Evolutionary conservation across 2,113 vertebrate species (phyloP), one percentile per base, ranked within the genome.

Genomic region (Gorilla gorilla): DNA sequence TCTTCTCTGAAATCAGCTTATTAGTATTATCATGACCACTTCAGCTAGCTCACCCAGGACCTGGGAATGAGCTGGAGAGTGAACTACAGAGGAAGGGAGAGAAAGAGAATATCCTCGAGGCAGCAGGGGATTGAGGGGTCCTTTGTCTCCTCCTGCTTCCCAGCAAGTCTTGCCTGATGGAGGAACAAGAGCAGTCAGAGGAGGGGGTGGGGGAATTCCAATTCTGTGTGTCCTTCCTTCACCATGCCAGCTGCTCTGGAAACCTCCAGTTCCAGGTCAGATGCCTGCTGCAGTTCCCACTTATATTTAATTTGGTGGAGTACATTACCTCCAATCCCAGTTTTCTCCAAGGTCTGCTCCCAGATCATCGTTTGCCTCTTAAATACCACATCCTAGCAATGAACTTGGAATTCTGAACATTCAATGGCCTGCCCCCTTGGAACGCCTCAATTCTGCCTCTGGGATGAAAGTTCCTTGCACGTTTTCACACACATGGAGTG

Each of bases 1-100:
- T 90, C 64, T 68, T 45, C 82, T 70, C 83, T 85, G 88, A 83
- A 95, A 87, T 96, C 90, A 95, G 80, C 92, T 89, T 78, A 93
- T 94, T 87, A 88, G 79, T 87, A 86, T 52, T 83, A 83, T 81
- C 72, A 81, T 66, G n/a, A n/a, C 75, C 73, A 79, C 73, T 94
- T 86, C 64, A 43, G 40, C 70, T 27, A 92, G 83, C 80, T 97
- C 87, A 40, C 64, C n/a, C 2, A 13, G 80, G 72, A 73, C 82
- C 38, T 27, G 25, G 75, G 38, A 85, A 59, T 59, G 52, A 87
- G 90, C 66, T 30, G 76, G 38, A 94, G 27, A 91, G 23, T 50
- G 43, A 48, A 61, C 18, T 76, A 4, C 57, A 79, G 81, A 95
- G 84, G 73, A 87, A 59, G 43, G 40, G 59, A 57, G 25, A 73